These are phyloP conservation scores for Archivesica marissinica DNA, from an alignment of 1,140 invertebrate species.

Conservation along the genomic window DNA sequence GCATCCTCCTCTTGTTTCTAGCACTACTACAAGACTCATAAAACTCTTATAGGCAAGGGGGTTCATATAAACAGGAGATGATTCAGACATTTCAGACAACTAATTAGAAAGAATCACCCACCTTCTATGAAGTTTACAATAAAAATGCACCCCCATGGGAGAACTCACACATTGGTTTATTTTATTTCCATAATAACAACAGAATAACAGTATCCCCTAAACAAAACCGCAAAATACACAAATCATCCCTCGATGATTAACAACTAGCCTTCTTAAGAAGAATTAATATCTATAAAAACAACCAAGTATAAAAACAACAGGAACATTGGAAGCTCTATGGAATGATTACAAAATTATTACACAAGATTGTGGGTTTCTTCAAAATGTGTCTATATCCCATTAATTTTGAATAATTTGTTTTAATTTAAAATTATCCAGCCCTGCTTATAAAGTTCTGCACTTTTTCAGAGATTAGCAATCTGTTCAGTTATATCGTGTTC, in stretches of 20 bases:
- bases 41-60: background rate
- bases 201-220: background rate
- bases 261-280: background rate
- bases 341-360: too few species aligned
- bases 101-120: background rate
- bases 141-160: background rate
- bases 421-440: too few species aligned
- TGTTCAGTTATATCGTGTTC: too few species aligned
- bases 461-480: too few species aligned
- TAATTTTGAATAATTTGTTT: too few species aligned
- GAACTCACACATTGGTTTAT: constrained; percentile 13
- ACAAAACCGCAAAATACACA: constrained; percentile 11
- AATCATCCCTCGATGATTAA: background rate
- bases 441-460: too few species aligned
- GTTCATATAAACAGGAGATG: background rate
- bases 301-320: too few species aligned
- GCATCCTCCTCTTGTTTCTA: too few species aligned
- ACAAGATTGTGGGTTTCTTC: too few species aligned
- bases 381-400: too few species aligned
- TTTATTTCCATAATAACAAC: constrained; percentile 19
- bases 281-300: background rate
- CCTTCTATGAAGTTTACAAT: background rate
- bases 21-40: background rate
- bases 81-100: background rate
- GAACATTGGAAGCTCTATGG: too few species aligned